phyloP scores from a whole-genome alignment of 2,797 vertebrate species.

The Oreochromis grahami region DNA sequence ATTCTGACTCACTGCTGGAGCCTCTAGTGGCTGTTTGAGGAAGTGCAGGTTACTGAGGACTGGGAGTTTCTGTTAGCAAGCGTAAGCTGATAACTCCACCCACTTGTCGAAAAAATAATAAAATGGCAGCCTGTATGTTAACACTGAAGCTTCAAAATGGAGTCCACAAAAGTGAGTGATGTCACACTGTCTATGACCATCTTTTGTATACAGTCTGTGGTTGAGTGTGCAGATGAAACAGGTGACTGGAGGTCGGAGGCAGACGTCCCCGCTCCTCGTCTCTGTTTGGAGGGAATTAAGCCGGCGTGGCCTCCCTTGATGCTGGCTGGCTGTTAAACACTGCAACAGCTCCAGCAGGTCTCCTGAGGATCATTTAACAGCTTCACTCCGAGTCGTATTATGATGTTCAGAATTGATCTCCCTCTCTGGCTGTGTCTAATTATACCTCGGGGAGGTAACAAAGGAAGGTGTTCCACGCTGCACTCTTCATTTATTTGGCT shows the following conservation, averaged over 20 bases:
- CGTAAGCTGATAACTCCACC: background rate
- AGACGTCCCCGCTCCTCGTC: background rate
- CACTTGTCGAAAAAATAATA: background rate
- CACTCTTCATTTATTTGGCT: constrained; percentile 21
- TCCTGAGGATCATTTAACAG: constrained; percentile 39
- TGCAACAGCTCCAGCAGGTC: constrained; percentile 5
- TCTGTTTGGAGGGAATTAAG: background rate
- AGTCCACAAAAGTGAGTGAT: background rate
- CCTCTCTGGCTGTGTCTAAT: constrained; percentile 49
- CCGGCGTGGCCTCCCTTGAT: background rate
- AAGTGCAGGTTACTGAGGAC: background rate
- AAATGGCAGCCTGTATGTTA: background rate
- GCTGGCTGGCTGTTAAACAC: constrained; percentile 2
- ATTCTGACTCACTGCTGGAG: background rate
- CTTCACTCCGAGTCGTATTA: constrained; percentile 39
- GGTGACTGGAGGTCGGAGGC: background rate
- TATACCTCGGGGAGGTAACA: constrained; percentile 56
- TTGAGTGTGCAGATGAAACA: background rate
- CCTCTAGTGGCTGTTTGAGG: background rate
- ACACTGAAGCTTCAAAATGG: background rate
- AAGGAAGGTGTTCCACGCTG: constrained; percentile 10
- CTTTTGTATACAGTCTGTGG: background rate
- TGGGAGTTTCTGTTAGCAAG: background rate
- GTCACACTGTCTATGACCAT: background rate
- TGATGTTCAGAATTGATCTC: constrained; percentile 52